Evolutionary conservation across 2,888 invertebrate species (phyloP).

Genomic region (Cataglyphis rosenhaueri): DNA sequence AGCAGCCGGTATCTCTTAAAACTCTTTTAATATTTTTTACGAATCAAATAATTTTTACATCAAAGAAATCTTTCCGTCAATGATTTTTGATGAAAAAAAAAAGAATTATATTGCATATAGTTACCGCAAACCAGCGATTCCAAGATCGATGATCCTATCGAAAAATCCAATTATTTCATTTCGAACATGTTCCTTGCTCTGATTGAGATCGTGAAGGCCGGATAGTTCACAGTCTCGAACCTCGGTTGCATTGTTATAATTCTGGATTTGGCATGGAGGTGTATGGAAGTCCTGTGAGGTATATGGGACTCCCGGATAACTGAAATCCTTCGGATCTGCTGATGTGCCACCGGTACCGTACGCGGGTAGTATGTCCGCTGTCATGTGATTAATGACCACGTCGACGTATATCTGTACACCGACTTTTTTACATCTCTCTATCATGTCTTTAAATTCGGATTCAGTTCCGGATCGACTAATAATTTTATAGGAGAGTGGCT

Average conservation of each 20-base stretch:
- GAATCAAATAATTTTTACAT: not conserved
- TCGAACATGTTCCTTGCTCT: conserved; percentile 85
- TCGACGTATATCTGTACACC: conserved; percentile 89
- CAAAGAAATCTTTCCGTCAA: not conserved
- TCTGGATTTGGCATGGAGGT: conserved; percentile 72
- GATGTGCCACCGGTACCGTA: conserved; percentile 88
- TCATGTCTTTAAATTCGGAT: conserved; percentile 90
- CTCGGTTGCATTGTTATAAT: conserved; percentile 82
- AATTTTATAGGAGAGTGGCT: conserved; percentile 92
- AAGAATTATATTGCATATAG: not conserved
- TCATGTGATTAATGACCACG: conserved; percentile 92
- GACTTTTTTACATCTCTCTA: conserved; percentile 83
- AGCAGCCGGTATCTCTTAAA: not conserved
- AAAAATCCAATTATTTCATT: conserved; percentile 85
- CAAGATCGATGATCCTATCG: conserved; percentile 86
- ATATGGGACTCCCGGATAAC: conserved; percentile 84
- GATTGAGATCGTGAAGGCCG: conserved; percentile 86
- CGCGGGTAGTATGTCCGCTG: conserved; percentile 86
- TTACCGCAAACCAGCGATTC: conserved; percentile 87
- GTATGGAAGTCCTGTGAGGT: conserved; percentile 83
- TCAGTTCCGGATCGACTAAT: conserved; percentile 91
- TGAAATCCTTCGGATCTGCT: conserved; percentile 85
- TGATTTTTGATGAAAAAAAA: not conserved
- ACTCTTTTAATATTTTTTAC: not conserved
- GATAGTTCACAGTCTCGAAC: conserved; percentile 86